phyloP scores from a whole-genome alignment of 2,113 vertebrate genomes.

The Poeciliopsis turrubarensis region DNA sequence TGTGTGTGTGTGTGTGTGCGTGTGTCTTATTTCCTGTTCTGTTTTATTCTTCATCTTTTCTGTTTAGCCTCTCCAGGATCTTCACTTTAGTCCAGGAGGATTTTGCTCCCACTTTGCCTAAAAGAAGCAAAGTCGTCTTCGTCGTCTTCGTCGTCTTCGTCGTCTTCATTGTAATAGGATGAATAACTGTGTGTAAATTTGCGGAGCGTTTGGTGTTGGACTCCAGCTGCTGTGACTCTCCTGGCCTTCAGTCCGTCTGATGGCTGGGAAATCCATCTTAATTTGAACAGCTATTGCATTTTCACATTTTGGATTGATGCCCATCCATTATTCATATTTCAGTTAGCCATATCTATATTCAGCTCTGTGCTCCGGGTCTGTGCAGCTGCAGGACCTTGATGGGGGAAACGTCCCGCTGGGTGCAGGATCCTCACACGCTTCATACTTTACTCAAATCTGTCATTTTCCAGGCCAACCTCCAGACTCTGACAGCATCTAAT shows the following conservation, averaged over 20 bases:
- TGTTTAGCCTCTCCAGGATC: too few relatives aligned
- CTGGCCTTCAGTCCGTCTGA: constrained; percentile 8
- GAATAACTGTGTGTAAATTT: too few relatives aligned
- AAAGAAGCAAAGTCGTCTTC: too few relatives aligned
- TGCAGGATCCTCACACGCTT: background rate
- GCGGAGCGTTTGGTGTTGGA: too few relatives aligned
- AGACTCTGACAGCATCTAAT: background rate
- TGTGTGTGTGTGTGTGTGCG: background rate
- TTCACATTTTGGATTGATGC: constrained; percentile 66
- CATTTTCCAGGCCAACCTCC: background rate
- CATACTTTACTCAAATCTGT: background rate
- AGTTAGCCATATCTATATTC: constrained; percentile 70
- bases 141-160: too few relatives aligned
- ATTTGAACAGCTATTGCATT: constrained; percentile 68
- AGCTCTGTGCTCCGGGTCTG: constrained; percentile 53
- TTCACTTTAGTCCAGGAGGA: too few relatives aligned
- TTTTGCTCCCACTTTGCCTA: too few relatives aligned
- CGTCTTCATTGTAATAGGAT: too few relatives aligned
- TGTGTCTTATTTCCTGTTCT: too few relatives aligned
- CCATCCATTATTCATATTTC: constrained; percentile 80
- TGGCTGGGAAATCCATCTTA: constrained; percentile 58
- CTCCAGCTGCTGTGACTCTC: too few relatives aligned
- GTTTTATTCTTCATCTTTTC: too few relatives aligned
- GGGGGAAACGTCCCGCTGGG: constrained; percentile 43
- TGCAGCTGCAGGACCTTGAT: constrained; percentile 75